A percentile compares a stretch with the other conserved stretches of the same genome.
phyloP scores from a whole-genome alignment of 2,888 invertebrate species.

The Ichneumon xanthorius region DNA sequence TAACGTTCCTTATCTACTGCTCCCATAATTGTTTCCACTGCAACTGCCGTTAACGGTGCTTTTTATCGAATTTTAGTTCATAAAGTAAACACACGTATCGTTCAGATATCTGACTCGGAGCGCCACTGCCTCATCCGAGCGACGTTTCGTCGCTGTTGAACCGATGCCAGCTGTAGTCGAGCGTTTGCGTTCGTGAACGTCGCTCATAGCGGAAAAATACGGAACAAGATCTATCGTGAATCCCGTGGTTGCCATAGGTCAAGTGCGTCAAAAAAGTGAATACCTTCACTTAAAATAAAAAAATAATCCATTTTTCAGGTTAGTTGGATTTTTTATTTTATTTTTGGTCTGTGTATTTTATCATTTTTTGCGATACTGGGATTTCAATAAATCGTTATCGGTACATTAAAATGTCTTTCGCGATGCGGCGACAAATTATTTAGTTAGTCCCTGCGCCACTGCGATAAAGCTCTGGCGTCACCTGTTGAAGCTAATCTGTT shows the following conservation, averaged over 20 bases:
- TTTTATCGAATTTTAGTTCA: not conserved
- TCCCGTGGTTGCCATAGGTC: not conserved
- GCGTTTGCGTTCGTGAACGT: not conserved
- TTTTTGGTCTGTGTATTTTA: too few relatives aligned
- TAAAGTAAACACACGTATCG: not conserved
- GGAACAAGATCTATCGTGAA: not conserved
- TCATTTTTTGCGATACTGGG: too few relatives aligned
- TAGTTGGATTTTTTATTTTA: not conserved
- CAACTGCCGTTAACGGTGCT: not conserved
- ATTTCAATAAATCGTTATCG: not conserved
- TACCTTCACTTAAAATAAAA: not conserved
- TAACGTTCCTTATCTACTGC: not conserved
- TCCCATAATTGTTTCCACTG: not conserved
- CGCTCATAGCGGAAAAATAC: conserved; percentile 23
- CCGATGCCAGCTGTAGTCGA: conserved; percentile 25
- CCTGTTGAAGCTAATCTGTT: conserved; percentile 54
- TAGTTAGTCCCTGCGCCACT: conserved; percentile 11
- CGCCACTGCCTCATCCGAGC: not conserved
- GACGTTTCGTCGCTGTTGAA: conserved; percentile 2
- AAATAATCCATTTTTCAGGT: not conserved
- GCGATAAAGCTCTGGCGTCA: conserved; percentile 33
- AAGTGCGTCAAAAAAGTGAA: not conserved
- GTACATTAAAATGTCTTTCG: too few relatives aligned
- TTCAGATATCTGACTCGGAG: not conserved
- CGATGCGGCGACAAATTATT: not conserved